Evolutionary conservation across 1,140 invertebrate genomes (phyloP), one percentile per base, ranked within the genome.

Genomic region (Drosophila truncata): DNA sequence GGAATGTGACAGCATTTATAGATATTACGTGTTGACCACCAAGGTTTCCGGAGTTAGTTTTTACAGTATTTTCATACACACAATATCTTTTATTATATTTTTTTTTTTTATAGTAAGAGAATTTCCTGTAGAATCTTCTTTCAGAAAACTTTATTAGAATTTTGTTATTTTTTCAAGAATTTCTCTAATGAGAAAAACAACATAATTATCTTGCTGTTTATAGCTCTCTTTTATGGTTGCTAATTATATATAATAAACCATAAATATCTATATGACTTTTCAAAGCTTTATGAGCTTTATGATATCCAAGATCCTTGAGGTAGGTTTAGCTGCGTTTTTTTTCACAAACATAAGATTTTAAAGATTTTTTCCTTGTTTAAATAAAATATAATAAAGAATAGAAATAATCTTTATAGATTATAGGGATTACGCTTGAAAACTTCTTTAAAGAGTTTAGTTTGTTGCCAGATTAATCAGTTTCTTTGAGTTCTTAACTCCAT

Each of bases 1-100:
- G 67, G 63, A 69, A 69, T 71, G 65, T 18, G 66, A 60, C 42
- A 71, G 33, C 67, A 72, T 73, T 71, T 71, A 72, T 73, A 72
- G 65, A 57, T 41, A 70, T 71, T 72, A 72, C 50, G 66, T 72
- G 50, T 46, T 46, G 47, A 18, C 27, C 20, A 18, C 47, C 20
- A 71, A 71, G 44, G 65, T 70, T 39, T 37, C 20, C 25, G n/a
- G 41, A 23, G 31, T 11, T 25, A 50, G 4, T n/a, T n/a, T n/a
- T n/a, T n/a, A n/a, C n/a, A n/a, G n/a, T n/a, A n/a, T n/a, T n/a
- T n/a, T n/a, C n/a, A n/a, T n/a, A n/a, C n/a, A n/a, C n/a, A n/a
- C n/a, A n/a, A n/a, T n/a, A n/a, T n/a, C n/a, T n/a, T n/a, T n/a
- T n/a, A n/a, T n/a, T n/a, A n/a, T n/a, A n/a, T n/a, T n/a, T n/a